Conservation (phyloP, 2,113 vertebrate species). For the Herpailurus yagouaroundi region DNA sequence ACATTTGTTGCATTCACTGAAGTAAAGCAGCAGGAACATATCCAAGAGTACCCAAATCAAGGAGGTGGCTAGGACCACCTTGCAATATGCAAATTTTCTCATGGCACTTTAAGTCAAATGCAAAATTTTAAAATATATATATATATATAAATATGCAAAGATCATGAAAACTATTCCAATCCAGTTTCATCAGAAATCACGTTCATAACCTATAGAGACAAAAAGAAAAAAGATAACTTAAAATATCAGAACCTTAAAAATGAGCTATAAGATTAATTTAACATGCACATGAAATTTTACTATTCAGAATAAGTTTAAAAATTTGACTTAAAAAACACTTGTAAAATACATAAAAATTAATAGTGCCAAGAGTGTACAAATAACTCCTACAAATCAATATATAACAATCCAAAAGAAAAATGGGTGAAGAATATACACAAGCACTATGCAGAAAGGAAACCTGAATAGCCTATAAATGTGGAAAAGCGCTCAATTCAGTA, state of each 20-base stretch:
- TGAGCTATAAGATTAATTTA: neutral
- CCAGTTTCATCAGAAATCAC: constrained; percentile 81
- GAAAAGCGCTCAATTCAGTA: neutral
- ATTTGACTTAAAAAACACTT: constrained; percentile 6
- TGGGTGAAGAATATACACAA: neutral
- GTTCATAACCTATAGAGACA: constrained; percentile 81
- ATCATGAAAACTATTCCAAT: constrained; percentile 83
- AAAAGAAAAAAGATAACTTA: constrained; percentile 57
- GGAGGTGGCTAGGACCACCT: constrained; percentile 99
- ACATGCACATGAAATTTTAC: constrained; percentile 27
- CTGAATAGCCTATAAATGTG: neutral
- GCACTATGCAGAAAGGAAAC: constrained; percentile 3
- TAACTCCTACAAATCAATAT: constrained; percentile 43
- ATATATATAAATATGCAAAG: constrained; percentile 88
- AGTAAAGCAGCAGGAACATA: constrained; percentile 99
- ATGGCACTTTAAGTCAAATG: constrained; percentile 91
- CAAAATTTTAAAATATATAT: constrained; percentile 84
- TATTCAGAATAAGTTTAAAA: constrained; percentile 22
- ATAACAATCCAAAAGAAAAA: neutral
- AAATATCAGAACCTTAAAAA: constrained; percentile 59
- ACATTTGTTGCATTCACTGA: constrained; percentile 99
- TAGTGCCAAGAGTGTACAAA: neutral
- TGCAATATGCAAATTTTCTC: constrained; percentile 99
- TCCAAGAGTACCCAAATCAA: constrained; percentile 99
- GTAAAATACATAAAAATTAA: constrained; percentile 5